Evolutionary conservation across 2,113 vertebrate genomes (phyloP), one percentile per base, ranked within the genome.

Genomic region (Corydoras sp.): DNA sequence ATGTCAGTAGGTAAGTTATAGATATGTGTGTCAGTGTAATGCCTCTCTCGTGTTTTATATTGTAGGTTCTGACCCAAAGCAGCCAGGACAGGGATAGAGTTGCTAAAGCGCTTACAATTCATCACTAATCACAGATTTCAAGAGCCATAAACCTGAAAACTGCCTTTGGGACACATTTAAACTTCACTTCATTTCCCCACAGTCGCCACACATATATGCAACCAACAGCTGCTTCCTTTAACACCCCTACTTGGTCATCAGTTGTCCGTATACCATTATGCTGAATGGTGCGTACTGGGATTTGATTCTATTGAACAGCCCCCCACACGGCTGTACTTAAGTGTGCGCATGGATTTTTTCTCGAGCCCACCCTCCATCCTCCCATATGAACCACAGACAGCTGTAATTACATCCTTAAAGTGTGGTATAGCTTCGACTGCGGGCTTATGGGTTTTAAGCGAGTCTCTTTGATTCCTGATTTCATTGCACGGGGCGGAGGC

Each of bases 391-490:
- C 78, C 80, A 80, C 74, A 87, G 83, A 86, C 81, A 90, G 80
- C 71, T 84, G 74, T 86, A 89, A 90, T 88, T 85, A 87, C 82
- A 80, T 83, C 83, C 75, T 87, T 87, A 84, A 79, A 74, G 72
- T 76, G 80, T 35, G 75, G 79, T 87, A 84, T 87, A 84, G 82
- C 79, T 81, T 75, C 81, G 86, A 85, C 81, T 77, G 78, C 77
- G 69, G 66, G 76, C 84, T 85, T 85, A 85, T 86, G 68, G 83
- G 87, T 77, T 76, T 81, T 79, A 81, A 50, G 10, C 80, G 79
- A 75, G 65, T 83, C 81, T 73, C 83, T 91, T 89, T 91, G 86
- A 88, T 91, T 85, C 81, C 80, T 83, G 83, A 84, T 90, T 90
- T 81, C 64, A 87, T 85, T 79, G 75, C 58, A 82, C 68, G 74